Evolutionary conservation across 1,140 invertebrate species (phyloP), one percentile per base, ranked within the genome.

Genomic region (Delia radicum): DNA sequence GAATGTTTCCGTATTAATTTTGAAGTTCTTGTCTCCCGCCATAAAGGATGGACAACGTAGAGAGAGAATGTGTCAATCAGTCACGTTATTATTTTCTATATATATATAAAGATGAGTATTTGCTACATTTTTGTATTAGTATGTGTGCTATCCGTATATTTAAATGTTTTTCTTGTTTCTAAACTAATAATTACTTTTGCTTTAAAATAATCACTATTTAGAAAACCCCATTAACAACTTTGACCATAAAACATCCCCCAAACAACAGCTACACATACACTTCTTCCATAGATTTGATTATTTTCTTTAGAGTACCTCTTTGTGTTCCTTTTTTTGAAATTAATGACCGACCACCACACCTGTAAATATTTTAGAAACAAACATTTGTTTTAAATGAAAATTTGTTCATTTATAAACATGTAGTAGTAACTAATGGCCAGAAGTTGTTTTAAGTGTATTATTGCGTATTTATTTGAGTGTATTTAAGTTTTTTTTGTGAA

Each of bases 211-310:
- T 69, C 5, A 69, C 48, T 18, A 55, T 21, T 55, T 55, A 29
- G 1, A 37, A 69, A 69, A 69, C 3, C 29, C 65, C 29, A 69
- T 69, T 69, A 69, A 21, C 29, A 69, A 69, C 29, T 69, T 69
- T 69, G 18, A 29, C 24, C 29, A 69, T 33, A 18, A 21, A 55
- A 55, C 8, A 37, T 0, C 1, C 8, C 8, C 1, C 33, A 37
- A 37, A 37, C 33, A 7, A 37, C 8, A 1, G 3, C 1, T 10
- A 37, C 33, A 13, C 33, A 37, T 37, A 37, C 8, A 37, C 33
- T 13, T 10, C 8, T 37, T 13, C 33, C 8, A 37, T 37, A 1
- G 1, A 37, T 10, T 37, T 7, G 2, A 21, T 5, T 24, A 21
- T 42, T 13, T 15, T 3, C 8, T 21, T 5, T 55, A 7, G 18